Conservation (phyloP, 2,888 invertebrate species). For the Pyrochroa serraticornis region DNA sequence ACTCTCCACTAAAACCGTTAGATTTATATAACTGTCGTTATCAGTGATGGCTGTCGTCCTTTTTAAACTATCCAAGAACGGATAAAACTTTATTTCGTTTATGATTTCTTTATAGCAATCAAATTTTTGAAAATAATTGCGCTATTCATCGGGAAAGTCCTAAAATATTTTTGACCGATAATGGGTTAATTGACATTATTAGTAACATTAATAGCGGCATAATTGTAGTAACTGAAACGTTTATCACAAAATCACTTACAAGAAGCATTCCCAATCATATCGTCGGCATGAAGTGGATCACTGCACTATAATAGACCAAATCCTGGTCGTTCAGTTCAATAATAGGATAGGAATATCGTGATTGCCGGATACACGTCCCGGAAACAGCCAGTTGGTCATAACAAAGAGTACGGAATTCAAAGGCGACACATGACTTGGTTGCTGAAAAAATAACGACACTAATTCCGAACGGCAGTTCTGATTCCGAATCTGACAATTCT, state of each 20-base stretch:
- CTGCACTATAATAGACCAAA: constrained; percentile 32
- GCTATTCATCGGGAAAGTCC: constrained; percentile 10
- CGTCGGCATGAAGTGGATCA: constrained; percentile 28
- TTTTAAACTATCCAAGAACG: constrained; percentile 40
- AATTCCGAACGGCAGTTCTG: neutral
- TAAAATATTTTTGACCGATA: constrained; percentile 4
- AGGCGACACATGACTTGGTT: neutral
- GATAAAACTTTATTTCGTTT: constrained; percentile 37
- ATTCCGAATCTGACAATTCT: too few species aligned
- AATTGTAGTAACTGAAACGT: constrained; percentile 7
- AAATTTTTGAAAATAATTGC: constrained; percentile 21
- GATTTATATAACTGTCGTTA: constrained; percentile 44
- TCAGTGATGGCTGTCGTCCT: constrained; percentile 41
- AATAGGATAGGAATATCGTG: constrained; percentile 29
- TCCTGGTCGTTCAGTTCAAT: constrained; percentile 28
- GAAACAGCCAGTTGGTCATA: constrained; percentile 27
- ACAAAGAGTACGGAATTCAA: constrained; percentile 15
- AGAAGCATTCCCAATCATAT: constrained; percentile 28
- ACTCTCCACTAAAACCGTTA: constrained; percentile 35
- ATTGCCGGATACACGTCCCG: constrained; percentile 25
- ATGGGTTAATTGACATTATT: neutral
- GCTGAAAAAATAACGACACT: neutral
- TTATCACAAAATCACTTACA: constrained; percentile 17
- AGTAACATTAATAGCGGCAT: constrained; percentile 4
- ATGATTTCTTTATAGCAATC: constrained; percentile 17